phyloP scores from a whole-genome alignment of 2,888 invertebrate genomes.

The Cistogaster globosa region DNA sequence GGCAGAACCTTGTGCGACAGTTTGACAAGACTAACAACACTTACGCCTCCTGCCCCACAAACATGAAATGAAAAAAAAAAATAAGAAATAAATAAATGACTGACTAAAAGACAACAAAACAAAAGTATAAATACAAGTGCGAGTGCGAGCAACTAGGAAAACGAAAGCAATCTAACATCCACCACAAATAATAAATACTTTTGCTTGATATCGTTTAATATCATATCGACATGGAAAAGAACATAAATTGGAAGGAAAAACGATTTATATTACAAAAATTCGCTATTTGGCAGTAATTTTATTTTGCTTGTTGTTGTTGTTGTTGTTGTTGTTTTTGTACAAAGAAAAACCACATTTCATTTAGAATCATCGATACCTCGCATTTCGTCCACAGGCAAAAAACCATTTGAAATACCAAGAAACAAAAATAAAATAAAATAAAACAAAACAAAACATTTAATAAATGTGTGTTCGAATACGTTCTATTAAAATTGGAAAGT shows the following conservation, averaged over 20 bases:
- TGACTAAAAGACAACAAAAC: conserved; percentile 41
- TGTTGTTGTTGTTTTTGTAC: conserved; percentile 6
- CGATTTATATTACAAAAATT: conserved; percentile 70
- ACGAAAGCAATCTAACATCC: conserved; percentile 71
- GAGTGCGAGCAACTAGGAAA: conserved; percentile 27
- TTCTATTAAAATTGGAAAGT: conserved; percentile 33
- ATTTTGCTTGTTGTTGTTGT: conserved; percentile 18
- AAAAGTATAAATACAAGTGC: conserved; percentile 8
- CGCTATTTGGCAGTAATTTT: conserved; percentile 62
- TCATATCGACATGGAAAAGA: conserved; percentile 66
- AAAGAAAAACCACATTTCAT: conserved; percentile 55
- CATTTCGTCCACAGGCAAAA: conserved; percentile 1
- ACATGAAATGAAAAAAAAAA: conserved; percentile 15
- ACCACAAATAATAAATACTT: conserved; percentile 40
- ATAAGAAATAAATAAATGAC: conserved; percentile 63
- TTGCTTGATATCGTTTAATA: conserved; percentile 66
- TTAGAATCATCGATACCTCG: conserved; percentile 73
- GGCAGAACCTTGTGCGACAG: conserved; percentile 77
- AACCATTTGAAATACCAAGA: conserved; percentile 44
- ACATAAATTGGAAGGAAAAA: conserved; percentile 44
- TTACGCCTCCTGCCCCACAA: conserved; percentile 39
- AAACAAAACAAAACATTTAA: conserved; percentile 65
- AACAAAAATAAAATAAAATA: conserved; percentile 70
- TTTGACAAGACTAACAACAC: conserved; percentile 71
- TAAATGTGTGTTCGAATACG: conserved; percentile 45